These are phyloP conservation scores for Coptotermes formosanus DNA, from an alignment of 1,140 invertebrate genomes.

Conservation along the genomic window DNA sequence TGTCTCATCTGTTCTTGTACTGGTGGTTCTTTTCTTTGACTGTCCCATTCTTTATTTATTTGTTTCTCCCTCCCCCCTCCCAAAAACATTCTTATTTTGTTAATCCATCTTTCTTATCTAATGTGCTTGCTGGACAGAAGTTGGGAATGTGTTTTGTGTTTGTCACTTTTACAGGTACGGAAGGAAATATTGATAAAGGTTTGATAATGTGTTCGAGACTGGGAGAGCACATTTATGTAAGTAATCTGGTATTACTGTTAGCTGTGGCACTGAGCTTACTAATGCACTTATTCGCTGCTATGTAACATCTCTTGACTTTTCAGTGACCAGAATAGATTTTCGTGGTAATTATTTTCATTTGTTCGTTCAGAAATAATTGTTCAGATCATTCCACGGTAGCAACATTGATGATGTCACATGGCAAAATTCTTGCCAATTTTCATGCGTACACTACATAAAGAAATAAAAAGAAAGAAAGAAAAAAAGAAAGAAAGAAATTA, in stretches of 20 bases:
- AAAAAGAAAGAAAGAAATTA: too few relatives aligned
- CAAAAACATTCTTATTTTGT: neutral
- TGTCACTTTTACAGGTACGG: constrained; percentile 31
- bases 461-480: too few relatives aligned
- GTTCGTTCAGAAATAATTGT: too few relatives aligned
- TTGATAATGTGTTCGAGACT: constrained; percentile 1
- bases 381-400: too few relatives aligned
- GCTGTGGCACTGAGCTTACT: neutral
- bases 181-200: constrained; percentile 31
- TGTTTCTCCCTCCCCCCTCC: too few relatives aligned
- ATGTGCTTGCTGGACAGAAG: constrained; percentile 13
- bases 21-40: neutral
- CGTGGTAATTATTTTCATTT: too few relatives aligned
- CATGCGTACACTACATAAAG: too few relatives aligned
- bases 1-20: neutral
- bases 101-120: neutral
- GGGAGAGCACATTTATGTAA: constrained; percentile 24
- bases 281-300: neutral
- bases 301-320: too few relatives aligned
- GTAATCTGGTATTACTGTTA: constrained; percentile 14
- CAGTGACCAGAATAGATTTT: too few relatives aligned
- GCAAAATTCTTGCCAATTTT: too few relatives aligned
- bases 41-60: neutral
- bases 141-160: constrained; percentile 24
- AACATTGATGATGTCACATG: too few relatives aligned